Evolutionary conservation across 2,888 invertebrate species (phyloP).

Genomic region (Stenodera caucasica): DNA sequence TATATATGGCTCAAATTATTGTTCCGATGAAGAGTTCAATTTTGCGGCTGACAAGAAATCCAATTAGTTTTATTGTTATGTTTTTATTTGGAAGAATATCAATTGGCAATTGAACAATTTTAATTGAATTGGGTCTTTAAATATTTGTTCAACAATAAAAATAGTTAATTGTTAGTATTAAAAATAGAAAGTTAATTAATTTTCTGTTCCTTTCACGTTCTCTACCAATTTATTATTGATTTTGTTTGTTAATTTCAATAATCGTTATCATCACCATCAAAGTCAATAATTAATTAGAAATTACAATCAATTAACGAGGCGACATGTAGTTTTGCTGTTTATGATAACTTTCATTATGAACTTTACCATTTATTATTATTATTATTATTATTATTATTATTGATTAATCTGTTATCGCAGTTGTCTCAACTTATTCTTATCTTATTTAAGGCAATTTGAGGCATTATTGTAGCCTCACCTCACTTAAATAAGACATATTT

Average conservation of each 20-base stretch:
- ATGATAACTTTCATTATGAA: background rate
- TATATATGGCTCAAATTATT: no score
- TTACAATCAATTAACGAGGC: background rate
- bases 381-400: background rate
- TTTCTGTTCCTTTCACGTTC: background rate
- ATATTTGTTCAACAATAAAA: background rate
- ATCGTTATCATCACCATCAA: background rate
- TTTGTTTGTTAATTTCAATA: background rate
- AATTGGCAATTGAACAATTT: background rate
- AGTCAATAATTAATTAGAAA: background rate
- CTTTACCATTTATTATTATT: background rate
- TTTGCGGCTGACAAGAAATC: slow-evolving; percentile 4
- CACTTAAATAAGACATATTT: slow-evolving; percentile 23
- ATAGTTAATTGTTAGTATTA: background rate
- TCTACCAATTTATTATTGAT: background rate
- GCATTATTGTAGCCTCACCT: background rate
- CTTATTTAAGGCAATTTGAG: slow-evolving; percentile 4
- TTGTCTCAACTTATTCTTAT: no score
- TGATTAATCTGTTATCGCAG: background rate
- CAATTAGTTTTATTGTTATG: background rate
- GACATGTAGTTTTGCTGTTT: background rate
- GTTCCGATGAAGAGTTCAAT: slow-evolving; percentile 1
- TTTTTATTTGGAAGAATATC: background rate
- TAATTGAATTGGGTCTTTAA: background rate
- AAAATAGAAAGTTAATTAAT: slow-evolving; percentile 2